These are phyloP conservation scores for Eufriesea mexicana DNA, from an alignment of 1,140 invertebrate species.

Conservation along the genomic window DNA sequence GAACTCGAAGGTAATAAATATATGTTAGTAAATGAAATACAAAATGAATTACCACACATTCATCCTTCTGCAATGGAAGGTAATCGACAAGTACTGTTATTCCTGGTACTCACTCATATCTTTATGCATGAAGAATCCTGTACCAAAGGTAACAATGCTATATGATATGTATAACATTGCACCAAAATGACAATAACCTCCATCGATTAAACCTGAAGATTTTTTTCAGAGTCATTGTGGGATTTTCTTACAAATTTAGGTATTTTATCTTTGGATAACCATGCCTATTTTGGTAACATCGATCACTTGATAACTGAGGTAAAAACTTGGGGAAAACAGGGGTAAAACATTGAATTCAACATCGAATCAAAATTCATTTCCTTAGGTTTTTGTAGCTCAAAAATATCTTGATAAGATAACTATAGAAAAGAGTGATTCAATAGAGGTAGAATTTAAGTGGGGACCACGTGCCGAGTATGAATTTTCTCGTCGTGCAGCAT, in stretches of 20 bases:
- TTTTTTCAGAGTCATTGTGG: constrained; percentile 66
- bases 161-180: background rate
- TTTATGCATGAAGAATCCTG: constrained; percentile 70
- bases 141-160: constrained; percentile 67
- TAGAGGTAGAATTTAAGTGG: constrained; percentile 66
- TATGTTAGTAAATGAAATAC: constrained; percentile 69
- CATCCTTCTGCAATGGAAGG: constrained; percentile 28
- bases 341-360: background rate
- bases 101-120: constrained; percentile 71
- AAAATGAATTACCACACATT: constrained; percentile 65
- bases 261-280: constrained; percentile 55
- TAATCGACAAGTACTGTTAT: constrained; percentile 64
- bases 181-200: background rate
- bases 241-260: constrained; percentile 64
- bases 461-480: constrained; percentile 70
- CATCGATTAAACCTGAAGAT: constrained; percentile 18
- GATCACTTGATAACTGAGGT: constrained; percentile 67
- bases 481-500: constrained; percentile 54
- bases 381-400: constrained; percentile 73
- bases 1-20: constrained; percentile 69
- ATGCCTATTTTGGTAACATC: constrained; percentile 71
- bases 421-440: constrained; percentile 5
- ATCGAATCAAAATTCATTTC: background rate
- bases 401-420: constrained; percentile 63
- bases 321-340: constrained; percentile 10